phyloP scores from a whole-genome alignment of 2,113 vertebrate species.

The Microtus montanus region DNA sequence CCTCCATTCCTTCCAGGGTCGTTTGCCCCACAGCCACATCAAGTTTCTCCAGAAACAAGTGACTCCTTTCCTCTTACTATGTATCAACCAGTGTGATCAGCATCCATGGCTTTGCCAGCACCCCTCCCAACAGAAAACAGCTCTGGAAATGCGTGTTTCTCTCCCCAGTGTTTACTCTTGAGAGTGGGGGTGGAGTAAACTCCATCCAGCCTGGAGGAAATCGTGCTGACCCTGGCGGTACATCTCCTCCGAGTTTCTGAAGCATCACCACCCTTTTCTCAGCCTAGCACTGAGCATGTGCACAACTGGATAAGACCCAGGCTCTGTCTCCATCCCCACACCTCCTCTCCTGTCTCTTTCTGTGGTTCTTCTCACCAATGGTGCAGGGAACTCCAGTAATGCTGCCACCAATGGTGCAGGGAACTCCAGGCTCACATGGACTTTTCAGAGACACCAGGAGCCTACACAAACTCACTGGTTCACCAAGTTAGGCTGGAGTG shows the following conservation, averaged over 20 bases:
- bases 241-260: background rate
- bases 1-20: background rate
- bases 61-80: background rate
- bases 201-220: background rate
- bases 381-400: background rate
- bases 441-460: background rate
- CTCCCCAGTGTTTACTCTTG: background rate
- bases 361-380: background rate
- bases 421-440: background rate
- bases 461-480: background rate
- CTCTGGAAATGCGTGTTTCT: background rate
- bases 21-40: background rate
- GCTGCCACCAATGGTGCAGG: background rate
- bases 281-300: background rate
- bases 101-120: background rate
- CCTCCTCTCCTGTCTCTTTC: background rate
- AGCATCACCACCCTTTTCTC: background rate
- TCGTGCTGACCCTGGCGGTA: fast-evolving
- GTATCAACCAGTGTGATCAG: background rate
- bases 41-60: background rate
- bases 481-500: background rate
- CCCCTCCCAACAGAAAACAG: background rate
- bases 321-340: background rate
- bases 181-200: background rate
- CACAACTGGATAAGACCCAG: background rate